phyloP scores from a whole-genome alignment of 1,140 invertebrate species.

The Dreissena rostriformis region DNA sequence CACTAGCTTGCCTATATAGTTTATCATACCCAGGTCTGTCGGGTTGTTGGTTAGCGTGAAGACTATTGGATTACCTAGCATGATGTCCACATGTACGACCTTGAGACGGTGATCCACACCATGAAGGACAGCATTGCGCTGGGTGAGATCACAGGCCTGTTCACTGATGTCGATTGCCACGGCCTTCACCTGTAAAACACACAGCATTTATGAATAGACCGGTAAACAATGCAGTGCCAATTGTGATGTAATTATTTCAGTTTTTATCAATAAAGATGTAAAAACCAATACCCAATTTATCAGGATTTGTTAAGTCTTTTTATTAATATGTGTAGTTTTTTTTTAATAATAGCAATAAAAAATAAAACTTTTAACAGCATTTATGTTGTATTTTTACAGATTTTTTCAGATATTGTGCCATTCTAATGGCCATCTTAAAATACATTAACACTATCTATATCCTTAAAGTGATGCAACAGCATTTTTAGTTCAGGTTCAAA shows the following conservation, averaged over 20 bases:
- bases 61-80: slow-evolving; percentile 3
- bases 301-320: background rate
- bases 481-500: no score
- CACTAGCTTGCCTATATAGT: background rate
- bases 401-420: no score
- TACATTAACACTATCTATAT: no score
- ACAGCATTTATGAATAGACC: slow-evolving; percentile 49
- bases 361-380: background rate
- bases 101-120: slow-evolving; percentile 23
- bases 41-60: no score
- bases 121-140: slow-evolving; percentile 82
- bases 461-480: no score
- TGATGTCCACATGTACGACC: slow-evolving; percentile 38
- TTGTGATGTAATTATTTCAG: background rate
- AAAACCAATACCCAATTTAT: background rate
- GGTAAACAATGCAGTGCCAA: background rate
- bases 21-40: background rate
- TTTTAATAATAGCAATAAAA: background rate
- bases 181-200: slow-evolving; percentile 47
- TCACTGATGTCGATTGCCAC: slow-evolving; percentile 85
- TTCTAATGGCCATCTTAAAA: no score
- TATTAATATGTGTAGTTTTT: background rate
- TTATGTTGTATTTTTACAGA: no score
- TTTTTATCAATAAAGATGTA: background rate
- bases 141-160: slow-evolving; percentile 84